phyloP scores from a whole-genome alignment of 23 tunicate genomes.

The Botrylloides violaceus region DNA sequence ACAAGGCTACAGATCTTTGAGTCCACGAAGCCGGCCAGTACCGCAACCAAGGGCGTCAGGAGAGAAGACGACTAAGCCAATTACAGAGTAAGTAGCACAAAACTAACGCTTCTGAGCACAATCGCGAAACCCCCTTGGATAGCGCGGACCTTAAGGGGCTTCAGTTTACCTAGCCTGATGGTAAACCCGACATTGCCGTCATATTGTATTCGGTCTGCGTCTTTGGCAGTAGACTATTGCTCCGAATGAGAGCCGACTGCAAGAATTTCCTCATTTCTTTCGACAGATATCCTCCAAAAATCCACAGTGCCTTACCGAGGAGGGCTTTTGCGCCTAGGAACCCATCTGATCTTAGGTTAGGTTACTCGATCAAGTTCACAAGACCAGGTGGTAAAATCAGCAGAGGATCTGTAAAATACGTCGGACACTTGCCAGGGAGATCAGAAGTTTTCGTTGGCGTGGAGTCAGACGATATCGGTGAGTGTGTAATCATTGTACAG shows the following conservation, averaged over 20 bases:
- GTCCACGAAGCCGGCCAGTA: constrained; percentile 38
- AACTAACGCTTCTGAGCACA: no score
- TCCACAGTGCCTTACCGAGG: constrained; percentile 64
- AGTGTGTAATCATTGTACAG: constrained; percentile 13
- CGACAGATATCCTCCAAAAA: constrained; percentile 63
- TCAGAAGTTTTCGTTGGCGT: constrained; percentile 83
- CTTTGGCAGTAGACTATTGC: no score
- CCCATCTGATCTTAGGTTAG: constrained; percentile 80
- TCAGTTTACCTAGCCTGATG: no score
- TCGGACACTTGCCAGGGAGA: constrained; percentile 89
- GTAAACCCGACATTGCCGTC: no score
- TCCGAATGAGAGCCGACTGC: no score
- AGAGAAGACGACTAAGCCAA: background rate
- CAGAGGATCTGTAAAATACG: constrained; percentile 79
- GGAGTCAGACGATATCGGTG: constrained; percentile 75
- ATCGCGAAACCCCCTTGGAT: no score
- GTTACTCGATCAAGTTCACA: constrained; percentile 89
- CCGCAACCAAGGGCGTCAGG: constrained; percentile 30
- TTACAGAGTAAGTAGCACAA: constrained; percentile 14
- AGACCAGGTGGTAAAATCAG: constrained; percentile 89
- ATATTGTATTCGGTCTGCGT: no score
- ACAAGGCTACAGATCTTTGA: constrained; percentile 71
- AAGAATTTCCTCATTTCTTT: no score
- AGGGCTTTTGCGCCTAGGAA: constrained; percentile 92
- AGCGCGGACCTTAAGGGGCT: no score